Evolutionary conservation across 2,797 vertebrate species (phyloP).

Genomic region (Hyperoplus lanceolatus): DNA sequence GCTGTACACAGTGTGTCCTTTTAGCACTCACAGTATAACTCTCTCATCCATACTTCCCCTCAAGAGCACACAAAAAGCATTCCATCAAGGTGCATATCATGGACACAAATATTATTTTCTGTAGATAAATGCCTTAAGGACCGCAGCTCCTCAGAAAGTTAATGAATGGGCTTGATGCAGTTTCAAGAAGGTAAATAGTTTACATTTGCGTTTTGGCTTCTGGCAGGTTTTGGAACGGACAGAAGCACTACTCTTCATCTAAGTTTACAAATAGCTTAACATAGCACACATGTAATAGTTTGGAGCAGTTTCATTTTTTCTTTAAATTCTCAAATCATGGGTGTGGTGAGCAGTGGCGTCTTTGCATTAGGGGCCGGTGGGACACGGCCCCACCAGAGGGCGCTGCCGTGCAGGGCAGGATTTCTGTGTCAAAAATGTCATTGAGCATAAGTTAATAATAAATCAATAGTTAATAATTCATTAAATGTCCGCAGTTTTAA

Average conservation of each 20-base stretch:
- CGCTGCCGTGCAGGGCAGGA: no score
- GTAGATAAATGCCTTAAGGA: slow-evolving; percentile 18
- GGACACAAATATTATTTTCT: slow-evolving; percentile 32
- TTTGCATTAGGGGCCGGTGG: no score
- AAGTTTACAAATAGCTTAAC: no score
- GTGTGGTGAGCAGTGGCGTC: no score
- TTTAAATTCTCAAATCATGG: no score
- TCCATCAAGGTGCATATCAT: slow-evolving; percentile 35
- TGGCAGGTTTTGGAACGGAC: neutral
- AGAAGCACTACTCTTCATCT: neutral
- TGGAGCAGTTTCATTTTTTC: no score
- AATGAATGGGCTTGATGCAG: neutral
- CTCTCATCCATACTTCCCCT: slow-evolving; percentile 39
- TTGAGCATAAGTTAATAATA: no score
- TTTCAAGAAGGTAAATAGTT: neutral
- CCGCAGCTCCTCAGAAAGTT: slow-evolving; percentile 14
- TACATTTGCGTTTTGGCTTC: neutral
- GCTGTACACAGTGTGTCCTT: slow-evolving; percentile 44
- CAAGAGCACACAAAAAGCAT: slow-evolving; percentile 46
- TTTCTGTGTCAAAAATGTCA: no score
- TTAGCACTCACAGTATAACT: slow-evolving; percentile 51
- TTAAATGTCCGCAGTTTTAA: no score
- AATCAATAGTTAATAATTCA: no score
- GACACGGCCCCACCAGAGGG: no score
- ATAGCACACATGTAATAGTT: no score